Evolutionary conservation across 2,888 invertebrate genomes (phyloP).

Genomic region (Crematogaster levior): DNA sequence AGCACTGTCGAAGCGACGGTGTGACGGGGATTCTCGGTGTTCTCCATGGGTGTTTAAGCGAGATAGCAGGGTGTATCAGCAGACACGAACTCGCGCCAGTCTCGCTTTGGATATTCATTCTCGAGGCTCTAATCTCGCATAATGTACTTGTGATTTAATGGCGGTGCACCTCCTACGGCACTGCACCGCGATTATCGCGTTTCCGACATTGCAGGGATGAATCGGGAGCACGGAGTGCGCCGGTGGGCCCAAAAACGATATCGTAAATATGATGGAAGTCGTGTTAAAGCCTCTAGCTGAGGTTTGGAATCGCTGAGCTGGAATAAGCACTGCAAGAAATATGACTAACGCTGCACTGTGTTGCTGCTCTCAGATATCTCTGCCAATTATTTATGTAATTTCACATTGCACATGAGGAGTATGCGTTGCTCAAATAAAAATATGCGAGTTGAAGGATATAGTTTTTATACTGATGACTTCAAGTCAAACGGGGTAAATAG

Average conservation of each 20-base stretch:
- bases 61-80: conserved; percentile 74
- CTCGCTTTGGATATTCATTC: conserved; percentile 80
- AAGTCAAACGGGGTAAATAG: not conserved
- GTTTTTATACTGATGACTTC: not conserved
- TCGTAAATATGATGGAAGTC: conserved; percentile 38
- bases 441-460: not conserved
- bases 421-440: not conserved
- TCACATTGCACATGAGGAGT: not conserved
- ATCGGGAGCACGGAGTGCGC: not conserved
- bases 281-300: not conserved
- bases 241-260: conserved; percentile 33
- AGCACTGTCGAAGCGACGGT: conserved; percentile 33
- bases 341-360: not conserved
- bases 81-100: conserved; percentile 71
- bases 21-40: conserved; percentile 64
- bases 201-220: conserved; percentile 27
- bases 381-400: conserved; percentile 3
- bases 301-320: too few species aligned
- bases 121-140: conserved; percentile 82
- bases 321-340: not conserved
- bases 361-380: not conserved
- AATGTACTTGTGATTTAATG: conserved; percentile 81
- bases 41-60: conserved; percentile 77
- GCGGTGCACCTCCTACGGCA: conserved; percentile 53
- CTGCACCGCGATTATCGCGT: conserved; percentile 46